These are phyloP conservation scores for Wiebesia pumilae DNA, from an alignment of 1,140 invertebrate species.

Conservation along the genomic window DNA sequence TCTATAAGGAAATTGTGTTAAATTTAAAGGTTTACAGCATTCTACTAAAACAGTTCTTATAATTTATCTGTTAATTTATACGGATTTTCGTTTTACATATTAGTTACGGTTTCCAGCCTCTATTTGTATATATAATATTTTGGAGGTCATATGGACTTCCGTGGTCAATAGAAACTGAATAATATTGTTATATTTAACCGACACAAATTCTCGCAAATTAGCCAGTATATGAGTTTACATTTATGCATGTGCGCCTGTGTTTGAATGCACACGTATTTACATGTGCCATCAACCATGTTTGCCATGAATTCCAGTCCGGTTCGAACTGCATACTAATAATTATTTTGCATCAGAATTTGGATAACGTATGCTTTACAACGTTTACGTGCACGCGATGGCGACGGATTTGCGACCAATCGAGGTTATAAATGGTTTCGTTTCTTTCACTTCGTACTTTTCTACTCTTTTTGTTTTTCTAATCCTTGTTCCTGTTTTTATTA, in stretches of 20 bases:
- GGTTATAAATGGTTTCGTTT: conserved; percentile 35
- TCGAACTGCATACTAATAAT: conserved; percentile 53
- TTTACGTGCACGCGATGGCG: conserved; percentile 9
- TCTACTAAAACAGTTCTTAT: background rate
- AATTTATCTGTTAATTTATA: background rate
- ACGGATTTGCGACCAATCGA: conserved; percentile 24
- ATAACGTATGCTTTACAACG: conserved; percentile 50
- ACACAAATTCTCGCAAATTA: background rate
- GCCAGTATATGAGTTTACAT: background rate
- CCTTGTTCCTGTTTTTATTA: background rate
- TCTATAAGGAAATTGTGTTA: no score
- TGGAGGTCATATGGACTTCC: conserved; percentile 35
- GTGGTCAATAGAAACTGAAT: conserved; percentile 54
- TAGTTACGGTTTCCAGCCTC: conserved; percentile 3
- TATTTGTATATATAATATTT: background rate
- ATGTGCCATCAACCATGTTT: conserved; percentile 27
- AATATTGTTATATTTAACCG: conserved; percentile 38
- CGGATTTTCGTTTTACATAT: background rate
- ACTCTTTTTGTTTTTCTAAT: background rate
- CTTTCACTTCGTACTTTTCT: background rate
- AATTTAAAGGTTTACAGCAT: background rate
- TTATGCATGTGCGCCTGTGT: background rate
- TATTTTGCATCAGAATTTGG: conserved; percentile 56
- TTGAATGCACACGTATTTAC: background rate
- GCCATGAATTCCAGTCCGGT: conserved; percentile 49